Base-by-base conservation (phyloP, 2,888 invertebrate genomes). In the Kuschelorhynchus macadamiae region DNA sequence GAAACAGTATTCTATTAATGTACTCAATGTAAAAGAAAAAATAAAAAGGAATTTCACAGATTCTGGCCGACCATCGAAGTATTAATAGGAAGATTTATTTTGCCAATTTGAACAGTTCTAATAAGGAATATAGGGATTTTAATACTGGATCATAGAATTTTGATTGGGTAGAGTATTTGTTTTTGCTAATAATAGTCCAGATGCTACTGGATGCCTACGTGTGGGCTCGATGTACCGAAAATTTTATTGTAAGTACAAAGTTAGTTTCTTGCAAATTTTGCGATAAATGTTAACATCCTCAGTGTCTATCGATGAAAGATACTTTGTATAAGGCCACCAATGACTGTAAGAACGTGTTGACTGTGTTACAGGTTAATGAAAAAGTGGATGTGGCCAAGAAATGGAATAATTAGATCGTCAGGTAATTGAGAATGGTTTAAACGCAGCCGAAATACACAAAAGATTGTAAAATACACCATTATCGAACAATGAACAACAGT, bases 381-480 rank as follows among this genome's bases (percentile, higher is more conserved):
- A 44, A 44, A 17, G 2, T 44, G 11, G 16, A 18, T 44, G 14
- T 17, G 17, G 44, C 44, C 9, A 44, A 18, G 17, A 44, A 18
- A 44, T 44, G 18, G 44, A 44, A 44, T 9, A 44, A 11, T 44
- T 44, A 18, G 44, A 44, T 3, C 16, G 14, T 44, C 44, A 44
- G 44, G 17, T 44, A 12, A 17, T 16, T 4, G 7, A 17, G 11
- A 44, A 44, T 44, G 17, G 44, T 44, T 4, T 44, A 9, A 44
- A 44, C 17, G 16, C 41, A 50, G 49, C 12, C 44, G 16, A 56
- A 17, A 49, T 44, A 44, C 44, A 9, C 44, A 44, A 44, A 16
- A 44, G 14, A 11, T 16, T 14, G 2, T 9, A 14, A 25, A 4
- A 30, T 16, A 30, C 30, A 30, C 1, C 30, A 14, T 9, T 25